Conservation (phyloP, 2,113 vertebrate genomes). For the Ancistrus triradiatus region DNA sequence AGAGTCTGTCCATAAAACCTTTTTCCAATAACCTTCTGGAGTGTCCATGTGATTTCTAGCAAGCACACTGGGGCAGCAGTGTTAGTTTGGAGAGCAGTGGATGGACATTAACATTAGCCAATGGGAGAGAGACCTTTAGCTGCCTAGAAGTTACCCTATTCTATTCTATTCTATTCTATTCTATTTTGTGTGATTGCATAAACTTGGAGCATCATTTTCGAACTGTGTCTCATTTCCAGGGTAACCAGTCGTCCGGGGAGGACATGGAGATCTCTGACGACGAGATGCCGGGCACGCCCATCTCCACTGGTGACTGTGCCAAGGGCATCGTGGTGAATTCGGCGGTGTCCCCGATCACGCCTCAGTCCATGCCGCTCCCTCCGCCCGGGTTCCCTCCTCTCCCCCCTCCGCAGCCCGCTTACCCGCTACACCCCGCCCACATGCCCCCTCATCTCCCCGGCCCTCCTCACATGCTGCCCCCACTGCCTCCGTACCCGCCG, state of each 20-base stretch:
- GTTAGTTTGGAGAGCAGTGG: no score
- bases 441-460: constrained; percentile 58
- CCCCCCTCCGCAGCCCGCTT: constrained; percentile 71
- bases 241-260: constrained; percentile 89
- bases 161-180: no score
- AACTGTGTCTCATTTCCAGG: constrained; percentile 63
- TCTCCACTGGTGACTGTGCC: constrained; percentile 80
- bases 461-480: constrained; percentile 78
- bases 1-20: no score
- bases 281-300: constrained; percentile 85
- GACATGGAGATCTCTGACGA: constrained; percentile 99
- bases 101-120: no score
- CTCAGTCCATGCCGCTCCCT: constrained; percentile 74
- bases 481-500: constrained; percentile 75
- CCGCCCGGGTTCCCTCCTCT: constrained; percentile 79
- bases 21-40: no score
- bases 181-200: no score
- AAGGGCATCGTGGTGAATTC: constrained; percentile 91
- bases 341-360: constrained; percentile 71
- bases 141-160: no score
- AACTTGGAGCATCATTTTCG: no score
- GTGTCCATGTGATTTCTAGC: no score
- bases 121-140: no score
- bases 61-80: no score
- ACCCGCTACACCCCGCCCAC: constrained; percentile 63